Evolutionary conservation across 2,797 vertebrate species (phyloP), one percentile per base, ranked within the genome.

Genomic region (Bryconaethiops microstoma): DNA sequence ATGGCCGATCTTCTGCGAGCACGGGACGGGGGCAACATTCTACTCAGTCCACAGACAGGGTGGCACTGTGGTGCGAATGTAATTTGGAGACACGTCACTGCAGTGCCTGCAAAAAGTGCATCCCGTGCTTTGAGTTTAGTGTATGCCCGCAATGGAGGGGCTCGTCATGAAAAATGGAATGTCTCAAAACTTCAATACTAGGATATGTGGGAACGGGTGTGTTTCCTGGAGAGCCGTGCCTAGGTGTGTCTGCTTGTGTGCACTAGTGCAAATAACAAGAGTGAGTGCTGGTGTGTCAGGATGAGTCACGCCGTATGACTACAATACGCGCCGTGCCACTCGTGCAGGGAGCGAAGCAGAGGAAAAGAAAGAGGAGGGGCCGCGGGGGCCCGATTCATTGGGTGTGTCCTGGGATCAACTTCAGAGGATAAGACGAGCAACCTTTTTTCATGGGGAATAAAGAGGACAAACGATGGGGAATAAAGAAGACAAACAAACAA

Each of bases 241-340:
- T 92, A 94, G 93, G 94, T 94, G 94, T 94, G 94, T 92, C 93
- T 89, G 80, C 89, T 89, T 91, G 90, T 89, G 90, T 91, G 90
- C 92, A 92, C 88, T 89, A 92, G 91, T 45, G 81, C 86, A 91
- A 93, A 93, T 88, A 93, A 88, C 90, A 92, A 90, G 91, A 91
- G 88, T 88, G 86, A 88, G 90, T 86, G 84, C 50, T 88, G 82
- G 85, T 82, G 82, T 86, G 79, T 65, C 78, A 69, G 83, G 40
- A 88, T 94, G 94, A 95, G 91, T 95, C 94, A 95, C 80, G 14
- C 87, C 69, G 81, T 82, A 87, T 91, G 90, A 90, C 91, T 88
- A 92, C 89, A 93, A 92, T 89, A 73, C 92, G 92, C 89, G 91
- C 91, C 91, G 80, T 82, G 84, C 79, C 83, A 85, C 88, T 89